Evolutionary conservation across 2,797 vertebrate species (phyloP), one percentile per base, ranked within the genome.

Genomic region (Halcyon leucocephala): DNA sequence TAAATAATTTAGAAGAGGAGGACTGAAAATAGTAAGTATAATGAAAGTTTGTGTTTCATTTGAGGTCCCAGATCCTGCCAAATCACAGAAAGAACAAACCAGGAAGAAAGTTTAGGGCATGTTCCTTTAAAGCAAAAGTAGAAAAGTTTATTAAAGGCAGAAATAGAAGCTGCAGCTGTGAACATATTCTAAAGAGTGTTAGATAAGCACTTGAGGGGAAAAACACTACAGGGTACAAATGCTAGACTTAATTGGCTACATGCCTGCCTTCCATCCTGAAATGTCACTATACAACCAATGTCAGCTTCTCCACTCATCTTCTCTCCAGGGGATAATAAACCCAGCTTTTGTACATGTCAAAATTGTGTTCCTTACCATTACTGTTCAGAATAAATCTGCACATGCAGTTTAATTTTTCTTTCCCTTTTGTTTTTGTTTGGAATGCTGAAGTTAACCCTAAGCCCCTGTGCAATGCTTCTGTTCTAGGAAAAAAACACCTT

Each of bases 111-210:
- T 86, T 94, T 57, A 86, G 37, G 49, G 11, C 18, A 77, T 86
- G 26, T 91, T 93, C 7, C 77, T 96, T 95, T 93, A 95, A 95
- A 91, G 29, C 25, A 80, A 86, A 31, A 89, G 67, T 60, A 88
- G 77, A 81, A 93, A 96, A 95, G 82, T 96, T 96, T 95, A 67
- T 73, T 92, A 89, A 95, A 73, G 55, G 93, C 90, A 96, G 82
- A 97, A 96, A 95, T 96, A 96, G 94, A 94, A 94, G 73, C 80
- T 91, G 93, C 96, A 96, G 94, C 96, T 96, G 96, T 95, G 96
- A 96, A 95, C 60, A 73, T 86, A 95, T 93, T 96, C 73, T 84
- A 95, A 97, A 94, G 91, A 95, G 88, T 89, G 93, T 96, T 96
- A 95, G 91, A 96, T 93, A 97, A 95, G 86, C 93, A 97, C 96